phyloP scores from a whole-genome alignment of 1,140 invertebrate species.

The Neocloeon triangulifer region DNA sequence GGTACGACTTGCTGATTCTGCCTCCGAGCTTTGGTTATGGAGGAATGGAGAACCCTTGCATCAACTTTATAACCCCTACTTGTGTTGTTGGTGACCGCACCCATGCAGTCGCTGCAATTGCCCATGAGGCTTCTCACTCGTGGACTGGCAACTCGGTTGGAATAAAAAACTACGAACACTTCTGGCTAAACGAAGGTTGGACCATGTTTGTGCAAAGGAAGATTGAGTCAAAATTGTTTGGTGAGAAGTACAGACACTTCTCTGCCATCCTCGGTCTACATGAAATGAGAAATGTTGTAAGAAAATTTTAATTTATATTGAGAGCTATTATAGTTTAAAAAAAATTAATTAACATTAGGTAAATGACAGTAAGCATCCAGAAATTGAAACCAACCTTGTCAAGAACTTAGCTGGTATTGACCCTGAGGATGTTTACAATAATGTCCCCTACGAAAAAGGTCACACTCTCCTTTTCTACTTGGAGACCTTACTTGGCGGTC shows the following conservation, averaged over 20 bases:
- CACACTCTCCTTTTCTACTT: conserved; percentile 70
- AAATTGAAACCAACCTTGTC: conserved; percentile 59
- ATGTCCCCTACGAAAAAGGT: conserved; percentile 83
- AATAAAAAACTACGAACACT: conserved; percentile 80
- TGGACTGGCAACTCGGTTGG: conserved; percentile 95
- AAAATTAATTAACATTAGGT: too few relatives aligned
- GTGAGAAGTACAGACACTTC: conserved; percentile 54
- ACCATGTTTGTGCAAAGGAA: conserved; percentile 83
- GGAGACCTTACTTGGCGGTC: conserved; percentile 63
- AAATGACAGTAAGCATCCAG: too few relatives aligned
- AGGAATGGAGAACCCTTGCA: conserved; percentile 93
- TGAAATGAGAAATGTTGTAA: conserved; percentile 40
- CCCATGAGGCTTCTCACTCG: conserved; percentile 88
- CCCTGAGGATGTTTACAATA: conserved; percentile 81
- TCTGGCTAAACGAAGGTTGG: conserved; percentile 95
- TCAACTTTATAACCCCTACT: conserved; percentile 87
- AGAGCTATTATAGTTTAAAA: too few relatives aligned
- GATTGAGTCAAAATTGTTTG: conserved; percentile 42
- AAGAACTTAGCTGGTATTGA: conserved; percentile 58
- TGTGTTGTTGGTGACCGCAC: conserved; percentile 73
- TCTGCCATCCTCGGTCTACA: conserved; percentile 50
- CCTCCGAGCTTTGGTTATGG: conserved; percentile 89
- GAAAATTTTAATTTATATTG: too few relatives aligned
- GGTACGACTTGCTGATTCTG: conserved; percentile 76
- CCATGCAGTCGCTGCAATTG: conserved; percentile 65